Conservation (phyloP, 2,888 invertebrate genomes). For the Rotaria sp. region DNA sequence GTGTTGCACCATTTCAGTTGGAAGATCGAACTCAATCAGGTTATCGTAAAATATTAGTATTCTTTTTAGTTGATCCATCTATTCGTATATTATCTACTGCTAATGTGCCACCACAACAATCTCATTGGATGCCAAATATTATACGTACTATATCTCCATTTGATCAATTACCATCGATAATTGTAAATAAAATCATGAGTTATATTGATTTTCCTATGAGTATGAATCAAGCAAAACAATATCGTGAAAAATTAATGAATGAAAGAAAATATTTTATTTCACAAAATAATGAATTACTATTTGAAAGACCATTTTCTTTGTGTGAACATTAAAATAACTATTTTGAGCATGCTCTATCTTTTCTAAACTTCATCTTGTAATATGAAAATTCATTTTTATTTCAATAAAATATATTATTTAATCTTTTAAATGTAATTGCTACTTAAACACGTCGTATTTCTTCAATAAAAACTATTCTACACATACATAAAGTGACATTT, state of each 20-base stretch:
- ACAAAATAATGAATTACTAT: not conserved
- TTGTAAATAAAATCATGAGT: not conserved
- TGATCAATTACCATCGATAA: not conserved
- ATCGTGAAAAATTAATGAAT: not conserved
- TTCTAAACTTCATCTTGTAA: too few species aligned
- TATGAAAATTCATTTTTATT: too few species aligned
- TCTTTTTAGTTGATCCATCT: not conserved
- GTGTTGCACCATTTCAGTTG: not conserved
- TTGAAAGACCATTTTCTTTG: slow-evolving; percentile 16
- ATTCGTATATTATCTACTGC: slow-evolving; percentile 8
- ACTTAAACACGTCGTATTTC: too few species aligned
- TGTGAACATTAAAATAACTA: slow-evolving; percentile 3
- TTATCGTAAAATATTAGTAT: not conserved
- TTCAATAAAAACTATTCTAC: too few species aligned
- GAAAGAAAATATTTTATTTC: slow-evolving; percentile 20
- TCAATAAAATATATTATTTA: too few species aligned
- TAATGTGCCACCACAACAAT: slow-evolving; percentile 18
- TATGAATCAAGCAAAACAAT: slow-evolving; percentile 5
- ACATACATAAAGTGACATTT: too few species aligned
- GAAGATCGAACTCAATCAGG: not conserved
- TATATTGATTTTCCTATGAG: slow-evolving; percentile 16
- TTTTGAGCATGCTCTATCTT: not conserved
- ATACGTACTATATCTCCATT: not conserved
- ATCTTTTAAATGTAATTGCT: too few species aligned
- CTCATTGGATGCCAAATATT: not conserved